phyloP scores from a whole-genome alignment of 2,113 vertebrate species.

The Ctenodactylus gundi region DNA sequence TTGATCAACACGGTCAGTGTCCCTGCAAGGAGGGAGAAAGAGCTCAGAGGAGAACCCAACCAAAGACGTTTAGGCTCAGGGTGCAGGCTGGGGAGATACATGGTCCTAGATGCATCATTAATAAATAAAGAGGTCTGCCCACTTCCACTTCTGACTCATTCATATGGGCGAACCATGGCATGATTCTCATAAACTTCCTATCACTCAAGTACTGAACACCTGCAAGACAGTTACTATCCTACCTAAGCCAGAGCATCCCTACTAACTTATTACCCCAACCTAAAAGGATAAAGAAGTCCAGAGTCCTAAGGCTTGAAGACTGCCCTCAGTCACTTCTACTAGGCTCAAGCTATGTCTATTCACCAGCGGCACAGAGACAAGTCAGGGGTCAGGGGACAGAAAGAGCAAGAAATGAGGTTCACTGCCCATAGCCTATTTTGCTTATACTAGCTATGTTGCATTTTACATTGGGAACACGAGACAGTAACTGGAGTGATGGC shows the following conservation, averaged over 20 bases:
- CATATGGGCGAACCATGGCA: background rate
- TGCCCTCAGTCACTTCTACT: background rate
- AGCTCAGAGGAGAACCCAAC: slow-evolving; percentile 86
- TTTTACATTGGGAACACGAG: background rate
- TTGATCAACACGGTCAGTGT: slow-evolving; percentile 92
- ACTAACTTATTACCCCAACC: background rate
- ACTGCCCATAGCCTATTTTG: slow-evolving; percentile 7
- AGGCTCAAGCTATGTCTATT: background rate
- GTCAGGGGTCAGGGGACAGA: background rate
- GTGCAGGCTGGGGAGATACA: slow-evolving; percentile 2
- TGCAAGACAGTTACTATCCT: background rate
- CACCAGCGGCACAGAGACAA: background rate
- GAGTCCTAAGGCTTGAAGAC: background rate
- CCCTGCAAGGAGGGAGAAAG: slow-evolving; percentile 96
- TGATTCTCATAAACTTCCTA: background rate
- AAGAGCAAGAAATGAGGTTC: slow-evolving; percentile 20
- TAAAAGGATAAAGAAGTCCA: background rate
- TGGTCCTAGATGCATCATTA: slow-evolving; percentile 4
- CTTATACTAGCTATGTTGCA: background rate
- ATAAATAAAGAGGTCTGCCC: background rate
- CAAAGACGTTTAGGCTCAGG: slow-evolving; percentile 46
- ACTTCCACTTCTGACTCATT: slow-evolving; percentile 22
- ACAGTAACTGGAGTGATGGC: background rate
- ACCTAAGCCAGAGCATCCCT: background rate
- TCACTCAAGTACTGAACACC: background rate